Evolutionary conservation across 2,797 vertebrate species (phyloP).

Genomic region (Merluccius polli): DNA sequence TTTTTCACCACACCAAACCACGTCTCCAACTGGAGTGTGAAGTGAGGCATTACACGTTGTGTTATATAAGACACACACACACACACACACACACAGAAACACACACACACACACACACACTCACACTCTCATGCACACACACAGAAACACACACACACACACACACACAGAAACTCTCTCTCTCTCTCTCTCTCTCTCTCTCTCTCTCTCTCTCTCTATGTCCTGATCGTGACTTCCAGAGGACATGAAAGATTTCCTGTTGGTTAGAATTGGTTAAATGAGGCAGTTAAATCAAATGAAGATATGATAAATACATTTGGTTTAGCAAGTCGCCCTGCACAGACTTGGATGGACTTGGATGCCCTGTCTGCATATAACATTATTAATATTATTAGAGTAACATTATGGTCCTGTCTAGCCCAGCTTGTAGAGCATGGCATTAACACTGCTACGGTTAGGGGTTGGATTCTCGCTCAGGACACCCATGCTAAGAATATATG

Average conservation of each 20-base stretch:
- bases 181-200: too few species aligned
- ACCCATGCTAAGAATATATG: not conserved
- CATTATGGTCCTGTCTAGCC: not conserved
- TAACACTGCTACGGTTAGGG: not conserved
- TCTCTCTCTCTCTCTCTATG: not conserved
- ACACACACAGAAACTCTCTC: not conserved
- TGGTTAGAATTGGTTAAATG: not conserved
- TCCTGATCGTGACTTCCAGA: not conserved
- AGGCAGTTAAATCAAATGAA: not conserved
- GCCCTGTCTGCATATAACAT: not conserved
- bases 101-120: not conserved
- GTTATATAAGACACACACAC: slow-evolving; percentile 4
- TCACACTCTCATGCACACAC: not conserved
- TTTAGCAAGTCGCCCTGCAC: not conserved
- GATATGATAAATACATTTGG: not conserved
- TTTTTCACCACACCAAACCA: slow-evolving; percentile 1
- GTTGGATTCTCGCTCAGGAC: not conserved
- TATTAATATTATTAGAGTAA: not conserved
- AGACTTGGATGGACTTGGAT: not conserved
- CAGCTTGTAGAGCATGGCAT: not conserved
- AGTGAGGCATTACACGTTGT: slow-evolving; percentile 18
- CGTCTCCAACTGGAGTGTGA: slow-evolving; percentile 18
- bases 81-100: not conserved
- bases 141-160: not conserved
- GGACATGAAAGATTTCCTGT: not conserved